Base-by-base conservation (phyloP, 1,140 invertebrate genomes). In the Atta texana region DNA sequence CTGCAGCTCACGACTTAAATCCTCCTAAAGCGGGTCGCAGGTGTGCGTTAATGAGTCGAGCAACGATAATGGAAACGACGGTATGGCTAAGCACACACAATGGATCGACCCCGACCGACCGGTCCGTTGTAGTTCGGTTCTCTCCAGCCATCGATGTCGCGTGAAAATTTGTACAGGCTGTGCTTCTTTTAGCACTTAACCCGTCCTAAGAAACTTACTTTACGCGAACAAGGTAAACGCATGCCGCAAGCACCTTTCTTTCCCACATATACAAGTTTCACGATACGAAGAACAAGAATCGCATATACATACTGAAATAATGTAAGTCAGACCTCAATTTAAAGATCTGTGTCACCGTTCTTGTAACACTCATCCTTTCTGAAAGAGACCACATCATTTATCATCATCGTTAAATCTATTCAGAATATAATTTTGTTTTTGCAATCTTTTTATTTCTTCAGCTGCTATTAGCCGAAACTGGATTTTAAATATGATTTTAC, bases 11-110 rank as follows among this genome's bases (percentile, higher is more conserved):
- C 57, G 71, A 21, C 84, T 88, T 57, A 39, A 86, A 21, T 86
- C 61, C 77, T 63, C 55, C 85, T 66, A 51, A 87, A 87, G 74
- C 66, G 59, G 61, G 88, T 90, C 86, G 87, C 91, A 92, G 85
- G 90, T 92, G 90, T 86, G 71, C 90, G 88, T 86, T 90, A 88
- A 87, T 86, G 91, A 92, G 87, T 87, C 85, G 75, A 87, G 66
- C 85, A 86, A 90, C 86, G 87, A 89, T 91, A 92, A 92, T 91
- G 85, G 76, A 89, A 90, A 75, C 39, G 59, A 51, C 64, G 24
- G 63, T 44, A 8, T 10, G 63, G 71, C 28, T 51, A 31, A 84
- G 64, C 85, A 71, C 55, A 85, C 78, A 90, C 89, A 90, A 90
- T 90, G 71, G 68, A 66, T 28, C 57, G 71, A 59, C 55, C 72